Evolutionary conservation across 2,888 invertebrate species (phyloP), one percentile per base, ranked within the genome.

Genomic region (Pomacea canaliculata): DNA sequence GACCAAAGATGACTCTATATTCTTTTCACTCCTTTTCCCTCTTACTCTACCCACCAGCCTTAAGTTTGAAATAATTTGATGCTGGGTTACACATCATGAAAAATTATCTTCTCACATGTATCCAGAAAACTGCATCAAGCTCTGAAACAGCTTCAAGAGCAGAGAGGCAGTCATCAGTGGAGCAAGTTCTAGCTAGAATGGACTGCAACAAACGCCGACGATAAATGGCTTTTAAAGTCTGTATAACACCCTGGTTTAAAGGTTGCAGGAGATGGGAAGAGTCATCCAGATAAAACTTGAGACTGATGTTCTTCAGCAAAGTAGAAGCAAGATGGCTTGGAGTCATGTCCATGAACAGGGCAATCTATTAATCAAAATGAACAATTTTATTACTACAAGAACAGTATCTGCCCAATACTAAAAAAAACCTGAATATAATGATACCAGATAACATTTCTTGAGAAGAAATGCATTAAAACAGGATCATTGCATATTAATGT

Each of bases 311-410:
- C 62, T 77, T 79, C 69, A 79, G 72, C 59, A 79, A 67, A 7
- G 70, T 63, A n/a, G 71, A 71, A 48, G 77, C 73, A 59, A 79
- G 77, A 68, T 79, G 79, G 19, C 69, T 71, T 3, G 79, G 79
- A 12, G 75, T 73, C 79, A 79, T 79, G 63, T 79, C 79, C 79
- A 79, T 77, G 67, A 79, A 79, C 51, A 79, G 62, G 12, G 79
- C 79, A 49, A 79, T 79, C 70, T 74, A 71, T 5, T 23, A 8
- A 19, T 48, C 23, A 18, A 51, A n/a, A 69, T 7, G 18, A 49
- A 49, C 48, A 48, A 37, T 19, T 16, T 7, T 16, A 60, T 60
- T 4, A 19, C 16, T 60, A 60, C 60, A 60, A 19, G 60, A n/a
- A 60, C 60, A 37, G 37, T 37, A 37, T 37, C 5, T 37, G 37